Percentiles rank a stretch among this genome's conserved stretches.
Conservation (phyloP, 2,888 invertebrate species). For the Caenorhabditis doughertyi region DNA sequence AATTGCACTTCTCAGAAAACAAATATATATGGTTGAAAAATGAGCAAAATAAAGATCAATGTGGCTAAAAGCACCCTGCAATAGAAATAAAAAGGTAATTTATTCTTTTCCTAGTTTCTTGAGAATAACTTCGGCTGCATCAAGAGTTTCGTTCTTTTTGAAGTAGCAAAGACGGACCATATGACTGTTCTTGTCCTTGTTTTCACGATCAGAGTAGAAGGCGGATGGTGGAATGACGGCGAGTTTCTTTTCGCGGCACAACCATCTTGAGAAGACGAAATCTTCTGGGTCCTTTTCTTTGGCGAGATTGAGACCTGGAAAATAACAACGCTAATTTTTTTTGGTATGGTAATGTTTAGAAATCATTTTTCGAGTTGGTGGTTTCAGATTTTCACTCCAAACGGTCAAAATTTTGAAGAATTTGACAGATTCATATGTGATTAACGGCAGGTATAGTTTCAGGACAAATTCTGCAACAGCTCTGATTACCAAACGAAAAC, state of each 20-base stretch:
- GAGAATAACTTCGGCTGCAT: conserved; percentile 77
- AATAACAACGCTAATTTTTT: no score
- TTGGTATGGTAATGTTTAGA: no score
- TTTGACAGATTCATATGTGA: no score
- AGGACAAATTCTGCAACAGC: no score
- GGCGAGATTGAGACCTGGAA: conserved; percentile 36
- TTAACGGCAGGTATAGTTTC: no score
- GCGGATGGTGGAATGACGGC: conserved; percentile 95
- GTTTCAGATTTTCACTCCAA: no score
- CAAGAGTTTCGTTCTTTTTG: conserved; percentile 80
- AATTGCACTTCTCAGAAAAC: conserved; percentile 18
- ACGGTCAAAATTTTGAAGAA: no score
- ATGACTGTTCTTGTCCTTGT: conserved; percentile 71
- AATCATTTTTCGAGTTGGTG: no score
- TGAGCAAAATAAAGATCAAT: background rate
- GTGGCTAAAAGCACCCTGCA: conserved; percentile 3
- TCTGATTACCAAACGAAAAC: no score
- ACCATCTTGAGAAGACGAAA: conserved; percentile 95
- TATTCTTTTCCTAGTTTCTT: conserved; percentile 52
- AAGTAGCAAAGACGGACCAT: conserved; percentile 81
- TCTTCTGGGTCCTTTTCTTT: conserved; percentile 85
- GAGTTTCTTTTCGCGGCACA: conserved; percentile 92
- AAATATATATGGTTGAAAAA: background rate
- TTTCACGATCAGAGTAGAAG: conserved; percentile 88
- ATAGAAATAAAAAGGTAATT: background rate